Base-by-base conservation (phyloP, 1,140 invertebrate species). In the Polyergus mexicanus region DNA sequence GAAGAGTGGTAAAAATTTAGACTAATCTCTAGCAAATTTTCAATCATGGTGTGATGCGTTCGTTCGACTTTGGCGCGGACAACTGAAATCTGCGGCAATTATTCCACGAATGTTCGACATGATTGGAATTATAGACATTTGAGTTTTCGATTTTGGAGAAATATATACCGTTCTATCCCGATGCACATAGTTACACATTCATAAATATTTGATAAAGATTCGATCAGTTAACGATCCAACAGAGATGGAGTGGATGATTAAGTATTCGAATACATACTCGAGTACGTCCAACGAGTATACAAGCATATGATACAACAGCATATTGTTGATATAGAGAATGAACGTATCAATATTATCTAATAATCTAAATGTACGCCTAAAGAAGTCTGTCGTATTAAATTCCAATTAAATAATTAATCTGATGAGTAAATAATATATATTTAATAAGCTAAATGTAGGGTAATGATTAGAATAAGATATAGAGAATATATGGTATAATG, bases 61-160 rank as follows among this genome's bases (percentile, higher is more conserved):
- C 78, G 25, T 81, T 44, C 65, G 16, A 11, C 25, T 60, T 60
- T 19, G 51, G 54, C 25, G 28, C 22, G 54, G 28, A n/a, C 44
- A 60, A 60, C 25, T 28, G 38, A 62, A 83, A 72, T 58, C 68
- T 72, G n/a, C 56, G 78, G 25, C 72, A 83, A 83, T 83, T 83
- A 83, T 62, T 22, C 54, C 78, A 47, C 38, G 54, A 72, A 81
- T 72, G 78, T 60, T 8, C 66, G 19, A 72, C 78, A 62, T 22
- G 38, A 83, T 60, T 72, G 78, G 68, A 83, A 83, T 83, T 83
- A 83, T 72, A 74, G 44, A 83, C 78, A 83, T 62, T 62, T 38
- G 66, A 51, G 78, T 66, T 81, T 44, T 68, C n/a, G 54, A 83
- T 83, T 83, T 72, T 28, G 25, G 54, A 44, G 54, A 44, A 83